Conservation (phyloP, 2,113 vertebrate genomes). For the Puntigrus tetrazona region DNA sequence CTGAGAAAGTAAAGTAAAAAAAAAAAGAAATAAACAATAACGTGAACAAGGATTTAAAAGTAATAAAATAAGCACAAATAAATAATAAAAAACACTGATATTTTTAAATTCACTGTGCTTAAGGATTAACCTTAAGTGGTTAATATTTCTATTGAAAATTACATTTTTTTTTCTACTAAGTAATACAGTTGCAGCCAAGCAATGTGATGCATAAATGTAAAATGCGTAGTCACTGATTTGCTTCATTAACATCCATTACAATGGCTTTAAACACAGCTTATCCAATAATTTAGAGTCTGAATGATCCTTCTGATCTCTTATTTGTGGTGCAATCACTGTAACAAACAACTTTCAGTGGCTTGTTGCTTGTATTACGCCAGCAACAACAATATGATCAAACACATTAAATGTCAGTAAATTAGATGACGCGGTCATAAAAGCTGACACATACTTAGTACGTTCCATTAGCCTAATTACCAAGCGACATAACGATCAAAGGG, state of each 20-base stretch:
- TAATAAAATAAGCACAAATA: not conserved
- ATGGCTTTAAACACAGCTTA: not conserved
- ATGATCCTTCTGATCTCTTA: not conserved
- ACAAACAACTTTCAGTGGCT: not conserved
- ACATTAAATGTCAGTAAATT: not conserved
- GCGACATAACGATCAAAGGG: not conserved
- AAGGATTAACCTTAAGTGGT: no score
- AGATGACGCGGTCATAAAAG: no score
- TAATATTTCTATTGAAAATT: no score
- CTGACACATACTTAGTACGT: not conserved
- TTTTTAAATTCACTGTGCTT: no score
- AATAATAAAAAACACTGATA: no score
- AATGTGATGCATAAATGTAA: no score
- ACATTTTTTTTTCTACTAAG: no score
- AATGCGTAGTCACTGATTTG: not conserved
- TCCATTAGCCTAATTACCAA: not conserved
- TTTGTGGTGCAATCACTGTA: not conserved
- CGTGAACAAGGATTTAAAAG: not conserved
- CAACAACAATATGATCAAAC: not conserved
- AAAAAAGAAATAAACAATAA: not conserved
- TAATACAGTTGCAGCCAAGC: no score
- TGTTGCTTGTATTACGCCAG: not conserved
- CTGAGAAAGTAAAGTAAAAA: not conserved
- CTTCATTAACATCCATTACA: not conserved
- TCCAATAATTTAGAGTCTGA: not conserved